Evolutionary conservation across 2,113 vertebrate species (phyloP).

Genomic region (Apodemus sylvaticus): DNA sequence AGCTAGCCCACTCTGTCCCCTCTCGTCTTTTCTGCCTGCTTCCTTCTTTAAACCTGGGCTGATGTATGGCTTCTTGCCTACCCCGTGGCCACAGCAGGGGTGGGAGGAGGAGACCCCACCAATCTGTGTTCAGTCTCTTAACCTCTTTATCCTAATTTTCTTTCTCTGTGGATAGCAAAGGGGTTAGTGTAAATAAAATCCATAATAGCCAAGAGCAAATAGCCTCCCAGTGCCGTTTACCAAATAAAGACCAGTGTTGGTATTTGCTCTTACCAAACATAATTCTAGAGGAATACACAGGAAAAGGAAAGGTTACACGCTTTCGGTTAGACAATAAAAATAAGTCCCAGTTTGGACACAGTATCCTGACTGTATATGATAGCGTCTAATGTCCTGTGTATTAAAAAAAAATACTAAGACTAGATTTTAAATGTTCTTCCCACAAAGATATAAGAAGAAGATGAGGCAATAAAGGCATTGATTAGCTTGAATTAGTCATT

Average conservation of each 20-base stretch:
- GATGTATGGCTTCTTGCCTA: background rate
- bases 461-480: background rate
- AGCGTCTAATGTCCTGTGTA: background rate
- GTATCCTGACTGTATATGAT: background rate
- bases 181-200: background rate
- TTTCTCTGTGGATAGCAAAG: background rate
- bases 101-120: background rate
- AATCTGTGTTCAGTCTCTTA: background rate
- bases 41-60: background rate
- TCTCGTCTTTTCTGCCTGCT: background rate
- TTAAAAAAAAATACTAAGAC: background rate
- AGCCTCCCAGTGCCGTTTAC: background rate
- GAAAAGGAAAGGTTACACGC: background rate
- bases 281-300: background rate
- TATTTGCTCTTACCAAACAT: background rate
- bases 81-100: no score
- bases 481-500: background rate
- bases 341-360: background rate
- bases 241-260: background rate
- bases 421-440: background rate
- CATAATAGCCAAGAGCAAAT: background rate
- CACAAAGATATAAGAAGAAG: background rate
- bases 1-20: background rate
- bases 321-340: background rate
- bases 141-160: background rate